Evolutionary conservation across 2,113 vertebrate genomes (phyloP).

Genomic region (Tychaedon coryphoeus): DNA sequence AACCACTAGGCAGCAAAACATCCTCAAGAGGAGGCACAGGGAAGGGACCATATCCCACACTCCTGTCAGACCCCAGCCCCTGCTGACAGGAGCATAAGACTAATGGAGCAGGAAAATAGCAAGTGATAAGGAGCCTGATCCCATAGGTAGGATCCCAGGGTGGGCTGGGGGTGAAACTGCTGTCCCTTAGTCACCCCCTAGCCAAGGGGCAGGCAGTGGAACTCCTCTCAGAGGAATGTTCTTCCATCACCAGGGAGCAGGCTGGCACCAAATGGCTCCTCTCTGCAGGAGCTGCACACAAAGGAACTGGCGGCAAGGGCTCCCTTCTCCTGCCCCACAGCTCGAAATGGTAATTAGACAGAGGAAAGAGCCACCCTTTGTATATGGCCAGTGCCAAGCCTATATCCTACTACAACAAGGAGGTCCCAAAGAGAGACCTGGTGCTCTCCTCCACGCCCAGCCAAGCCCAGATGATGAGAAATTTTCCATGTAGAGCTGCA

Average conservation of each 20-base stretch:
- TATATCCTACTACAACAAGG: neutral
- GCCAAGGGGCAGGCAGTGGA: neutral
- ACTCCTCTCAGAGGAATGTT: neutral
- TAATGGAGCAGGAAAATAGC: neutral
- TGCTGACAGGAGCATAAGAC: rapidly evolving
- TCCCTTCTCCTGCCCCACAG: neutral
- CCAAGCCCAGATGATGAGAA: slow-evolving; percentile 22
- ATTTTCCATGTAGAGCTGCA: neutral
- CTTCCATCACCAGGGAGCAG: rapidly evolving
- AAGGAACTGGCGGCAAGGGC: neutral
- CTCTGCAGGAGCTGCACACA: neutral
- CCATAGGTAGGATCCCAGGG: neutral
- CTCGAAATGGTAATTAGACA: neutral
- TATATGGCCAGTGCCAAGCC: neutral
- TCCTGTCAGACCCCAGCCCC: neutral
- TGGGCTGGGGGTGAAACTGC: neutral
- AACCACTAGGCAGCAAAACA: neutral
- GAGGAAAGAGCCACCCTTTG: neutral
- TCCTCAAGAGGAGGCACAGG: neutral
- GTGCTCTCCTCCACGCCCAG: neutral
- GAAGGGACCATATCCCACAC: rapidly evolving
- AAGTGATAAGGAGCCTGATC: neutral
- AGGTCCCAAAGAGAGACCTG: neutral
- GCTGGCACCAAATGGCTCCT: neutral
- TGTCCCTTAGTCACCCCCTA: neutral